Evolutionary conservation across 2,888 invertebrate species (phyloP).

Genomic region (Diarsia rubi): DNA sequence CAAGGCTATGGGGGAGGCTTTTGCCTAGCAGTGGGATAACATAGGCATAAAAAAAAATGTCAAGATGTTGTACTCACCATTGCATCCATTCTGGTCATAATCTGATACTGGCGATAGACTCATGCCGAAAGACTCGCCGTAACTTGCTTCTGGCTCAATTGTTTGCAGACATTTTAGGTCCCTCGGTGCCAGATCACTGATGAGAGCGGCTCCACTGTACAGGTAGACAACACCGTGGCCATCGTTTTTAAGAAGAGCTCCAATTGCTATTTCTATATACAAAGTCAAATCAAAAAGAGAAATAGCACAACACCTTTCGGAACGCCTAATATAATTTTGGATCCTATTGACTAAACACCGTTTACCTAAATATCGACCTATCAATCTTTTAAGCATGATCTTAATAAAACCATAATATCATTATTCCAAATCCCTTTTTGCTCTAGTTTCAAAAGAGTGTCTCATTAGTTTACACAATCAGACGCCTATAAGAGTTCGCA

Average conservation of each 20-base stretch:
- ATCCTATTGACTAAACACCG: background rate
- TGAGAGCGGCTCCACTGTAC: slow-evolving; percentile 44
- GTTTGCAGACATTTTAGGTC: slow-evolving; percentile 24
- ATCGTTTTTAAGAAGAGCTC: slow-evolving; percentile 46
- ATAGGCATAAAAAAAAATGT: too few species aligned
- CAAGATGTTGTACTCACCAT: slow-evolving; percentile 26
- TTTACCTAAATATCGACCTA: background rate
- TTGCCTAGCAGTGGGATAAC: too few species aligned
- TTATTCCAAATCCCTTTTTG: background rate
- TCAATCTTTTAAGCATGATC: background rate
- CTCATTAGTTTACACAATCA: background rate
- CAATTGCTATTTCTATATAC: slow-evolving; percentile 42
- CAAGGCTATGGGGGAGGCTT: too few species aligned
- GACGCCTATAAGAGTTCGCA: background rate
- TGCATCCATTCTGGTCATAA: slow-evolving; percentile 50
- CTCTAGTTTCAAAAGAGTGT: background rate
- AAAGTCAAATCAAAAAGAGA: background rate
- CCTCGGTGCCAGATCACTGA: background rate
- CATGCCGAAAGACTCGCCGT: slow-evolving; percentile 40
- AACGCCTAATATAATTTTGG: background rate
- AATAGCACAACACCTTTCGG: background rate
- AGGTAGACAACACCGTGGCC: slow-evolving; percentile 44
- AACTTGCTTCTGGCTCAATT: slow-evolving; percentile 22
- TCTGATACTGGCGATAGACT: slow-evolving; percentile 44
- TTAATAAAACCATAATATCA: background rate